Evolutionary conservation across 2,113 vertebrate species (phyloP).

Genomic region (Nyctibius bracteatus): DNA sequence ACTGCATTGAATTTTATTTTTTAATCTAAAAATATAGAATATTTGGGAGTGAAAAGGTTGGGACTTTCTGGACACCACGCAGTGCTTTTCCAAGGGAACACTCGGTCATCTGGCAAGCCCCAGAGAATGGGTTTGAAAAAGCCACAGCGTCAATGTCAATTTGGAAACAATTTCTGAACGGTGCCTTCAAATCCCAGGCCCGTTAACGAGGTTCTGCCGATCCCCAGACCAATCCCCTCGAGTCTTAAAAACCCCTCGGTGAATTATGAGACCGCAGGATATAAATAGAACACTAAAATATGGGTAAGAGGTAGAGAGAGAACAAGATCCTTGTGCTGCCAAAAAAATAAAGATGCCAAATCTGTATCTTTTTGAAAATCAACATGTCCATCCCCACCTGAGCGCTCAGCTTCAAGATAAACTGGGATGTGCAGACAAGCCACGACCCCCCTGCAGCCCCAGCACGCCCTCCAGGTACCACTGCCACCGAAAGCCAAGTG

Average conservation of each 20-base stretch:
- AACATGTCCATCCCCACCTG: not conserved
- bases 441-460: not conserved
- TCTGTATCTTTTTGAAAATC: not conserved
- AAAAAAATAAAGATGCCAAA: constrained; percentile 55
- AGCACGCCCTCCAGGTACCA: constrained; percentile 13
- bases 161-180: constrained; percentile 15
- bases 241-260: not conserved
- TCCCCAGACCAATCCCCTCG: not conserved
- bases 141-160: not conserved
- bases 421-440: not conserved
- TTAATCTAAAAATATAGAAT: not conserved
- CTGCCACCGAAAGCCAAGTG: not conserved
- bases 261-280: not conserved
- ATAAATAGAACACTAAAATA: constrained; percentile 9
- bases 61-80: not conserved
- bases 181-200: not conserved
- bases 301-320: constrained; percentile 20
- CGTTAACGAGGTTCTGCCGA: constrained; percentile 1
- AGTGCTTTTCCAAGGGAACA: not conserved
- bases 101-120: not conserved
- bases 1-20: not conserved
- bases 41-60: not conserved
- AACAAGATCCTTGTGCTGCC: constrained; percentile 31
- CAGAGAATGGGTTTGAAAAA: not conserved
- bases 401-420: not conserved